Base-by-base conservation (phyloP, 1,140 invertebrate species). In the Cepaea nemoralis region DNA sequence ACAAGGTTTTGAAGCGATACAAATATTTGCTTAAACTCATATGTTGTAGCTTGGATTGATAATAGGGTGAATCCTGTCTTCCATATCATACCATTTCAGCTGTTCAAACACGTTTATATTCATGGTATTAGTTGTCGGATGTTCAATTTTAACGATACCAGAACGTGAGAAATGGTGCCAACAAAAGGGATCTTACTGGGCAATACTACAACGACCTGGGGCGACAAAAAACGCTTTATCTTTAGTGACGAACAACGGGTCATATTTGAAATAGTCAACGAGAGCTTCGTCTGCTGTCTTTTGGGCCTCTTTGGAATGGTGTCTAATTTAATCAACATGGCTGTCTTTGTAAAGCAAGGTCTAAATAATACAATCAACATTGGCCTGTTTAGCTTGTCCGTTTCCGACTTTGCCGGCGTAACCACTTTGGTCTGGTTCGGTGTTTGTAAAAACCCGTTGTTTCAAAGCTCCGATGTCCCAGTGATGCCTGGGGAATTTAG, bases 371-470 rank as follows among this genome's bases (percentile, higher is more conserved):
- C 75, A 35, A 42, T 63, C 6, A 77, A 77, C 55, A 77, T 77
- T 24, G 66, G 75, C 35, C 42, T 77, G 5, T 59, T 37, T 50
- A 35, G 50, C 0, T 33, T 77, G 50, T 48, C 63, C 24, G 27
- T 63, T 27, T 69, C 45, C 22, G 66, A 82, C n/a, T 66, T 67
- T 19, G 24, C 63, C 0, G 63, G 45, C 16, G n/a, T 77, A 31
- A 14, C 42, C 6, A 42, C 63, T 33, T 35, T 70, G 35, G 6
- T 59, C 33, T 71, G 31, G 69, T 66, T 69, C 16, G 66, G 42
- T 66, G 1, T 80, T 31, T 80, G 78, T 35, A 27, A 39, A 12
- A 80, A 55, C 37, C 66, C 78, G 10, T 33, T 70, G 16, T 55
- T 55, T 35, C 31, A 71, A 24, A 24, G 35, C 24, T 27, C 45